Conservation (phyloP, 2,797 vertebrate species). For the Champsocephalus esox region DNA sequence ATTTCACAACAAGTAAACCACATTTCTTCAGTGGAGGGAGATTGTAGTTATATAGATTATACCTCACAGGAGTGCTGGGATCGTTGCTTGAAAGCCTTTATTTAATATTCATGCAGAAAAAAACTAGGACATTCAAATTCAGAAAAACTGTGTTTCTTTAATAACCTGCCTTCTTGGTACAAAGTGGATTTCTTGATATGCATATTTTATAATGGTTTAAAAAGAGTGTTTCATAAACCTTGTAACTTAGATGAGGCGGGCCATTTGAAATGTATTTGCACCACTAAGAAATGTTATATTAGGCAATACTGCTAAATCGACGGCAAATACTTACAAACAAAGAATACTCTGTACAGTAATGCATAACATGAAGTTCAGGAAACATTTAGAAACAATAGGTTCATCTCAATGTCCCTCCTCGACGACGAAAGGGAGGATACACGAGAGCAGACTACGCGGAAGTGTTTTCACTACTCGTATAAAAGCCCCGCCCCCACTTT, state of each 20-base stretch:
- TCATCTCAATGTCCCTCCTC: too few species aligned
- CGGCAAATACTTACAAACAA: not conserved
- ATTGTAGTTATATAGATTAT: not conserved
- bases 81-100: not conserved
- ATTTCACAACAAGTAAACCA: not conserved
- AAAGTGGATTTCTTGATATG: not conserved
- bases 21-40: not conserved
- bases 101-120: not conserved
- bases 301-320: not conserved
- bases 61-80: not conserved
- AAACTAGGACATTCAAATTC: too few species aligned
- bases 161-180: not conserved
- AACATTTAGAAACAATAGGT: too few species aligned
- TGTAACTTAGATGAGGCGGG: too few species aligned
- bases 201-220: not conserved
- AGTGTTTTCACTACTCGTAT: too few species aligned
- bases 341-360: not conserved
- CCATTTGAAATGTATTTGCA: not conserved
- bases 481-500: too few species aligned
- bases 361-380: not conserved
- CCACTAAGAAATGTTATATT: not conserved
- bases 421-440: too few species aligned
- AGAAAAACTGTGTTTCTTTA: not conserved
- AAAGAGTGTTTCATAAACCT: not conserved
- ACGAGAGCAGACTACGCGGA: too few species aligned